Evolutionary conservation across 2,113 vertebrate genomes (phyloP), one percentile per base, ranked within the genome.

Genomic region (Ictalurus furcatus): DNA sequence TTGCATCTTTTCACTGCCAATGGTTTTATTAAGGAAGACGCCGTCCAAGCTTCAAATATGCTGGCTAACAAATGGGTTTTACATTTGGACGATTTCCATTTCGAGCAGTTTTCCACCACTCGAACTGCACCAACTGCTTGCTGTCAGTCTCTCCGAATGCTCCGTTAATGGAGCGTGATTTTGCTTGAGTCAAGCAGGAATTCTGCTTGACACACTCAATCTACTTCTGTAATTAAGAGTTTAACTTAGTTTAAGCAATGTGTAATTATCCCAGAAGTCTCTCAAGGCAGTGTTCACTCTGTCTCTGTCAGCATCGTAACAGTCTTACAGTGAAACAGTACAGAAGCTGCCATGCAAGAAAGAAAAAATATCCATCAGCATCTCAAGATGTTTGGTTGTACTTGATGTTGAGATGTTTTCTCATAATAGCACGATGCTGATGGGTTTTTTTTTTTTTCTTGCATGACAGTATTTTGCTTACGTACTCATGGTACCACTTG

Each of bases 141-240:
- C 69, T 23, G 37, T 65, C 82, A 28, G 12, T 52, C 40, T 8
- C 40, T 63, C 44, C 14, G n/a, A 84, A 63, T 30, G n/a, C 88
- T 63, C n/a, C 21, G 5, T 63, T 37, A 65, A 85, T 40, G 40
- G 58, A 88, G 23, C n/a, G 2, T 6, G 9, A 54, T 59, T 88
- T 76, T 37, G 21, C 56, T 78, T 30, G 23, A 54, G 17, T 85
- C 69, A 9, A 78, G 40, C 4, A 40, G 25, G 56, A 85, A 74
- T 85, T 78, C 19, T 8, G 28, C 40, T 44, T 48, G 28, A 76
- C 21, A 54, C 56, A 78, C 82, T 63, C 48, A 63, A 63, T 73
- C 67, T 65, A 63, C 52, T 63, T 85, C 37, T 52, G 23, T 85
- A 78, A 88, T 88, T 84, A 85, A 74, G 40, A 54, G 69, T 65